Percentiles rank a stretch among this genome's conserved stretches.
Conservation (phyloP, 2,113 vertebrate genomes). For the Pygoscelis adeliae region DNA sequence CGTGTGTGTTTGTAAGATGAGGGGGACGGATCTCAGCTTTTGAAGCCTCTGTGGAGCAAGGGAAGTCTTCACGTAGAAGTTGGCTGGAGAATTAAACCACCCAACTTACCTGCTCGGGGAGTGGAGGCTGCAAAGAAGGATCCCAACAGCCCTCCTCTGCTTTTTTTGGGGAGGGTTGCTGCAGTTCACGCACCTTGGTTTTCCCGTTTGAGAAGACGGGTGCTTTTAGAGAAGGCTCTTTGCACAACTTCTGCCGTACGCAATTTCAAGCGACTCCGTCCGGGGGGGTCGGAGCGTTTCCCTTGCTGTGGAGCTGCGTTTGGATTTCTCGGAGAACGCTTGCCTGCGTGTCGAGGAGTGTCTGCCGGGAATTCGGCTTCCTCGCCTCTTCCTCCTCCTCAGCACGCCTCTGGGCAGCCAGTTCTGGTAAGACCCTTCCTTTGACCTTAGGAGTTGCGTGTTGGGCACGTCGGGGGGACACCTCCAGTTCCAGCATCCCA, state of each 20-base stretch:
- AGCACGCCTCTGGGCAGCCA: background rate
- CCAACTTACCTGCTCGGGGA: background rate
- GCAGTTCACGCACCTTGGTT: background rate
- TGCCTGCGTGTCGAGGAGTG: rapidly evolving
- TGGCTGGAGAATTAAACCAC: background rate
- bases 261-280: rapidly evolving
- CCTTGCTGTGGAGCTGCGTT: background rate
- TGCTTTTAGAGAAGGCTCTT: too few relatives aligned
- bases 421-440: background rate
- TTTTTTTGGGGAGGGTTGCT: background rate
- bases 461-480: rapidly evolving
- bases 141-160: background rate
- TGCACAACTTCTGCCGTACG: background rate
- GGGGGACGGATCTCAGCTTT: background rate
- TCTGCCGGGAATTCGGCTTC: background rate
- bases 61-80: background rate
- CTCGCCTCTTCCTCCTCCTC: background rate
- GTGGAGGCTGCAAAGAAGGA: background rate
- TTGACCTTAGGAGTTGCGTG: background rate
- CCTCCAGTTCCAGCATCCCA: background rate
- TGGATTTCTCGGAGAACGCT: background rate
- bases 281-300: rapidly evolving
- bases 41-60: background rate
- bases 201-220: background rate
- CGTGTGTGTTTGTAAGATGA: background rate